Percentiles rank a stretch among this genome's conserved stretches.
phyloP scores from a whole-genome alignment of 2,888 invertebrate genomes.

The Beris morrisii region DNA sequence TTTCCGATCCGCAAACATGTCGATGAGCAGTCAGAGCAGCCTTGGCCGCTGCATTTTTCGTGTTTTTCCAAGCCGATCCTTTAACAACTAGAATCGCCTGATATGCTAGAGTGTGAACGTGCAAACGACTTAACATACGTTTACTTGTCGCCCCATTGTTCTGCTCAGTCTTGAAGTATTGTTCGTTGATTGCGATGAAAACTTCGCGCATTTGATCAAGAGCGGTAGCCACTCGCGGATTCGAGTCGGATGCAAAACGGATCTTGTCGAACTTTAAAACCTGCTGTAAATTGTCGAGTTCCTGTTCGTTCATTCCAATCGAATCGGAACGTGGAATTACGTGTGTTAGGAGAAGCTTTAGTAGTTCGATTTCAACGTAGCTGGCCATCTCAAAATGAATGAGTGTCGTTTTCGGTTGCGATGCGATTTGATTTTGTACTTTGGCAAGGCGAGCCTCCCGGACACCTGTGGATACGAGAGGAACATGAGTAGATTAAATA shows the following conservation, averaged over 20 bases:
- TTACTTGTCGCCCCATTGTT: conserved; percentile 49
- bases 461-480: conserved; percentile 58
- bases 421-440: conserved; percentile 68
- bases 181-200: conserved; percentile 53
- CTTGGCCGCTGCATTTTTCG: conserved; percentile 78
- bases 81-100: conserved; percentile 77
- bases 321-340: conserved; percentile 78
- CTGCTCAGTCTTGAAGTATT: conserved; percentile 44
- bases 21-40: conserved; percentile 80
- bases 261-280: conserved; percentile 71
- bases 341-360: conserved; percentile 66
- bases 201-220: conserved; percentile 79
- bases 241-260: conserved; percentile 73
- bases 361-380: conserved; percentile 71
- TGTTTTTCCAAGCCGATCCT: conserved; percentile 73
- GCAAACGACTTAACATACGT: conserved; percentile 70
- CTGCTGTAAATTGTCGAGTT: conserved; percentile 74
- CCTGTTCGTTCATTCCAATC: conserved; percentile 88
- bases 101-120: conserved; percentile 85
- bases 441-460: conserved; percentile 65
- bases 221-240: conserved; percentile 76
- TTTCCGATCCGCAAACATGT: conserved; percentile 73
- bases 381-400: conserved; percentile 89
- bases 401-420: conserved; percentile 62
- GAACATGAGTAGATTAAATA: conserved; percentile 15